phyloP scores from a whole-genome alignment of 2,888 invertebrate genomes.

The Hoplodrina blanda region DNA sequence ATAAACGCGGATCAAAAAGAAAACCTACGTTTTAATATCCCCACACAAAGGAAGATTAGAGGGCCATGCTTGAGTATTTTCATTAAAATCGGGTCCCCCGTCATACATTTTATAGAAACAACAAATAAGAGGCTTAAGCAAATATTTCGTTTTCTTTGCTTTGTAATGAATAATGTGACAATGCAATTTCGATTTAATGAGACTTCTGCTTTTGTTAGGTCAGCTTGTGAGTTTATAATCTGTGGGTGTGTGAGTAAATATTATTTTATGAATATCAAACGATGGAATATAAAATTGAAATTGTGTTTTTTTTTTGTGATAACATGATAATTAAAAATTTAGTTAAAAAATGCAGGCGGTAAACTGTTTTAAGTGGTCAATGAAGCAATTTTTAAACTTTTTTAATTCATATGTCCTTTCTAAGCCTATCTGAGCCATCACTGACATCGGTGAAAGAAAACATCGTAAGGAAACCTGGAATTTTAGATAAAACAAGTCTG shows the following conservation, averaged over 20 bases:
- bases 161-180: slow-evolving; percentile 68
- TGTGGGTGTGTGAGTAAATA: neutral
- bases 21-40: slow-evolving; percentile 60
- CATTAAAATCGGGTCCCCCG: slow-evolving; percentile 72
- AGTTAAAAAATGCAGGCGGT: no score
- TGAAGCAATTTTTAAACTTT: no score
- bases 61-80: slow-evolving; percentile 68
- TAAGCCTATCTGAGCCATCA: no score
- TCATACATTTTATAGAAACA: slow-evolving; percentile 76
- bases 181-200: slow-evolving; percentile 52
- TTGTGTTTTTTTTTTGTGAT: no score
- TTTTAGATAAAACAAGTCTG: no score
- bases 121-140: slow-evolving; percentile 79
- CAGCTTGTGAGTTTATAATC: slow-evolving; percentile 5
- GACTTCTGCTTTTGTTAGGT: slow-evolving; percentile 37
- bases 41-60: slow-evolving; percentile 70
- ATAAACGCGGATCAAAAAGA: slow-evolving; percentile 32
- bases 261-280: no score
- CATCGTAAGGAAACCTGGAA: no score
- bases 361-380: no score
- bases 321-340: no score
- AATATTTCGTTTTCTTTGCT: slow-evolving; percentile 74
- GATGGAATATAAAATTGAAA: no score
- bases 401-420: no score
- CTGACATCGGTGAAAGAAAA: no score